These are phyloP conservation scores for Chondrosia reniformis DNA, from an alignment of 37 sponge, comb jelly and placozoan genomes.

Conservation along the genomic window DNA sequence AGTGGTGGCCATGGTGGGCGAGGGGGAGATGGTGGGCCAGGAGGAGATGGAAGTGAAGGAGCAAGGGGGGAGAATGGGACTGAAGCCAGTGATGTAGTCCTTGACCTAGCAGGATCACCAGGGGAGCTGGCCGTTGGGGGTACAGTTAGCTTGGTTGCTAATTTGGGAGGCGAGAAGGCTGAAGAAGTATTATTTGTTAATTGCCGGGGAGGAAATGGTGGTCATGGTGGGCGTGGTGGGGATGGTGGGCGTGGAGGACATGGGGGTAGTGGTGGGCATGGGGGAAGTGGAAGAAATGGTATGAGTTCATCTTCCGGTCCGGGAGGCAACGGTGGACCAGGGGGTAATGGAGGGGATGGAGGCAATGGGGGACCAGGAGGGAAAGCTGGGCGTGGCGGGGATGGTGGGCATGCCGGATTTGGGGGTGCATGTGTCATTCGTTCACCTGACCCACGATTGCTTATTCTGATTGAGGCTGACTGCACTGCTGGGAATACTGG, in stretches of 20 bases:
- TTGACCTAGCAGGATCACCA: slow-evolving; percentile 50
- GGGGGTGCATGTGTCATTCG: slow-evolving; percentile 60
- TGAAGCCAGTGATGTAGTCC: slow-evolving; percentile 67
- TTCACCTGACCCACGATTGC: slow-evolving; percentile 39
- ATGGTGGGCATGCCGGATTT: slow-evolving; percentile 60
- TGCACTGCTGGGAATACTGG: slow-evolving; percentile 48
- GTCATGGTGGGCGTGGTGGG: slow-evolving; percentile 73
- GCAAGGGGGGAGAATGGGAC: slow-evolving; percentile 52
- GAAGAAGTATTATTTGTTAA: slow-evolving; percentile 66
- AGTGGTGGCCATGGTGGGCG: slow-evolving; percentile 48
- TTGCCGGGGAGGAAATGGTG: slow-evolving; percentile 76
- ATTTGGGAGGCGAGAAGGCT: slow-evolving; percentile 49
- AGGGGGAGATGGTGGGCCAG: slow-evolving; percentile 56
- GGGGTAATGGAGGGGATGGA: slow-evolving; percentile 73
- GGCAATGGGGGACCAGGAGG: slow-evolving; percentile 74
- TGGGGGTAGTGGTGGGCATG: slow-evolving; percentile 62
- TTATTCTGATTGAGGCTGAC: slow-evolving; percentile 67
- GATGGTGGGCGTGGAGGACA: slow-evolving; percentile 69
- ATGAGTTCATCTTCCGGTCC: slow-evolving; percentile 28
- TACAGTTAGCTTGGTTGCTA: slow-evolving; percentile 22
- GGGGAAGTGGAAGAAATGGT: slow-evolving; percentile 46
- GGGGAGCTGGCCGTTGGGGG: slow-evolving; percentile 49
- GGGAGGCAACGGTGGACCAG: slow-evolving; percentile 71
- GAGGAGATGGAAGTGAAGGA: slow-evolving; percentile 54
- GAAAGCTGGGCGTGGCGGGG: slow-evolving; percentile 54